Evolutionary conservation across 1,140 invertebrate species (phyloP), one percentile per base, ranked within the genome.

Genomic region (Venturia canescens): DNA sequence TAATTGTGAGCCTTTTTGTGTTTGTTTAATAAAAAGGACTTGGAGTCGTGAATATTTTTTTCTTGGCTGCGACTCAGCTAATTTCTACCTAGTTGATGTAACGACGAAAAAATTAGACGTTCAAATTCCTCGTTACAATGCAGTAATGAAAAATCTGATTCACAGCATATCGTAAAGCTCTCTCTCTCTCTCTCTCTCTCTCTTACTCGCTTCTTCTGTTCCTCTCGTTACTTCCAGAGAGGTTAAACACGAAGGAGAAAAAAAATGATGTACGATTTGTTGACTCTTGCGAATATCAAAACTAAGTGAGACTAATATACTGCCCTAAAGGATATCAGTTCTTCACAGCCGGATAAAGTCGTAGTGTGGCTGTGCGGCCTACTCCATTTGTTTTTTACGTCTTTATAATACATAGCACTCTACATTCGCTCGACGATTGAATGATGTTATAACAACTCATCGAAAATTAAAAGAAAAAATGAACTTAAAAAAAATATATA

Each of bases 401-500:
- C 11, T 63, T 26, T 77, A 44, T 66, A 77, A 66, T 15, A 77
- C 60, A 66, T 29, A 77, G 57, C 75, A 38, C 27, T 26, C 44
- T 13, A 77, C 21, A 16, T 60, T 77, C 60, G 60, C n/a, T 66
- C 50, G 53, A 63, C 57, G 75, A 77, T 77, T 44, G 4, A 31
- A 69, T 34, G 29, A 31, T 69, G 11, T 44, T 26, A 66, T 69
- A 69, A 69, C 15, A 69, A 70, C 79, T 82, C 79, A 60, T 50
- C 76, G 31, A 78, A 75, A 16, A 13, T 27, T 53, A 4, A n/a
- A 34, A 44, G 23, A 50, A 75, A n/a, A 23, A 4, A 71, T 16
- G 31, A 57, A 81, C 80, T 86, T 71, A 86, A 77, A 81, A 57
- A 66, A 63, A 63, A 44, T 4, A 44, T 44, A 44, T 44, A 11